phyloP scores from a whole-genome alignment of 1,140 invertebrate genomes.

The Calycopis cecrops region DNA sequence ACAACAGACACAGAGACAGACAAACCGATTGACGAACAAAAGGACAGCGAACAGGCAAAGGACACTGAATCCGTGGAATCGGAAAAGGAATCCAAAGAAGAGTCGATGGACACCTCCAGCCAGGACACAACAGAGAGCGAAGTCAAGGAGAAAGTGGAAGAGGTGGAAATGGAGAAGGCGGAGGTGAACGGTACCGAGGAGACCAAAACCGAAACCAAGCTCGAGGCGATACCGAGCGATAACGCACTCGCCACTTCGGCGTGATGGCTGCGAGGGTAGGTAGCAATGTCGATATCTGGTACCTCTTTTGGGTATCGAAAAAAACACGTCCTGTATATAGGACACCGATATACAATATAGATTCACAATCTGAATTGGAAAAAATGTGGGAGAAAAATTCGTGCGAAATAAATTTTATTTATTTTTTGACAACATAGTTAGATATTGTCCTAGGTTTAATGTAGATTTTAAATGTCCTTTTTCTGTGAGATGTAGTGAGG shows the following conservation, averaged over 20 bases:
- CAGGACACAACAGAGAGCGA: slow-evolving; percentile 43
- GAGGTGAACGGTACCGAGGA: slow-evolving; percentile 28
- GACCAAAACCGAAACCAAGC: slow-evolving; percentile 3
- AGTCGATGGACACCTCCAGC: slow-evolving; percentile 49
- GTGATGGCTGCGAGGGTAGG: slow-evolving; percentile 35
- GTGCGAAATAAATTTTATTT: no score
- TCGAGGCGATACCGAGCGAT: not conserved
- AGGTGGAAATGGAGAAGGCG: slow-evolving; percentile 11
- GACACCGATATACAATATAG: no score
- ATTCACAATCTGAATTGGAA: not conserved
- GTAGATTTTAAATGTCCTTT: no score
- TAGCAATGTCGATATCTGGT: not conserved
- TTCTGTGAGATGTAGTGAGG: no score
- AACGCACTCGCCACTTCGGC: slow-evolving; percentile 31
- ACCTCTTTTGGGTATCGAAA: no score
- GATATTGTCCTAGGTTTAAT: no score
- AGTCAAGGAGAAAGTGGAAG: slow-evolving; percentile 21
- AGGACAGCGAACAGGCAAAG: slow-evolving; percentile 26
- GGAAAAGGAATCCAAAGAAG: slow-evolving; percentile 34
- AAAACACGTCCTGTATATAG: no score
- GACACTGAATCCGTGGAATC: slow-evolving; percentile 17
- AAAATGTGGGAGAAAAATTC: not conserved
- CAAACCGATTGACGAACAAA: slow-evolving; percentile 32
- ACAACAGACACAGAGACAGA: slow-evolving; percentile 21
- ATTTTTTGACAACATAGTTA: no score